A percentile compares a stretch with the other conserved stretches of the same genome.
Conservation (phyloP, 2,113 vertebrate species). For the Epinephelus lanceolatus region DNA sequence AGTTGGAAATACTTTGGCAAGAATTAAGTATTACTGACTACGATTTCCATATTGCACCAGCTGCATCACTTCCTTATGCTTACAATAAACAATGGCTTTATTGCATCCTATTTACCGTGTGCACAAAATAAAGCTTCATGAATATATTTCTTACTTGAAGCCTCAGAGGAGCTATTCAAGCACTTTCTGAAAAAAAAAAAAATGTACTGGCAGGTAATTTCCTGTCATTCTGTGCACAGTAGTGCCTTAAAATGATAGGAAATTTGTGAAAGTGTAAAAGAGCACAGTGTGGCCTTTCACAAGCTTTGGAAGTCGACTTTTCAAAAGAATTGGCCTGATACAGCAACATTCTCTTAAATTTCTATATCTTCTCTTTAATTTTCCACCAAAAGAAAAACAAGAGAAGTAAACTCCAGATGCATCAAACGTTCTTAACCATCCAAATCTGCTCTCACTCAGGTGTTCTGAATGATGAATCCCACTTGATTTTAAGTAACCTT, state of each 20-base stretch:
- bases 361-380: no score
- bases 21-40: background rate
- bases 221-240: background rate
- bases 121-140: background rate
- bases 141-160: background rate
- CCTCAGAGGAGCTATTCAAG: background rate
- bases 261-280: background rate
- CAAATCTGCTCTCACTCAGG: no score
- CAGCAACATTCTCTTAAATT: no score
- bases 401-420: no score
- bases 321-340: no score
- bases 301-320: background rate
- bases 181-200: background rate
- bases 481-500: no score
- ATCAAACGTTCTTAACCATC: no score
- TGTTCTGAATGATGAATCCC: no score
- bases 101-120: background rate
- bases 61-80: slow-evolving; percentile 15
- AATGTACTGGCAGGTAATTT: background rate
- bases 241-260: background rate
- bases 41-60: slow-evolving; percentile 14
- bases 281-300: background rate
- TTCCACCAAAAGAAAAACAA: no score
- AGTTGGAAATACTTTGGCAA: background rate
- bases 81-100: slow-evolving; percentile 1